Base-by-base conservation (phyloP, 2,113 vertebrate genomes). In the Sporophila hypoxantha region DNA sequence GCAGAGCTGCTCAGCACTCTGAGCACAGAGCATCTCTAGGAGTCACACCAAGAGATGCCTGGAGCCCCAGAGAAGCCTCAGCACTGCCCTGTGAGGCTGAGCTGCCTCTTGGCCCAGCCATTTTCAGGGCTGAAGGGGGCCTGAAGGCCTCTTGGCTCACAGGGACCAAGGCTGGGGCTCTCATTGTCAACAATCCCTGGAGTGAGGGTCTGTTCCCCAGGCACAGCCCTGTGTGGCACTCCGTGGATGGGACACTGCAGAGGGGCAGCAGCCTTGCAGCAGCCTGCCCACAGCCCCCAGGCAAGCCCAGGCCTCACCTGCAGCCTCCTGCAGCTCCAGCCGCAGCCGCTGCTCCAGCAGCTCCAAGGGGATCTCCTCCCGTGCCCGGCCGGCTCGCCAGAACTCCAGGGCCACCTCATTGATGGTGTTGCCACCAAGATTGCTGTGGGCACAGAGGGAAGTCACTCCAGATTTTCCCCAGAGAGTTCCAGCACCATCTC, bases 321-420 rank as follows among this genome's bases (percentile, higher is more conserved):
- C 93, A 49, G 97, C 95, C 19, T 97, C 95, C 76, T 96, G 94
- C 18, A 98, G 96, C 95, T 98, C 98, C 19, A 92, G 94, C 23
- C 91, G 95, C 36, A 99, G 96, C n/a, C 49, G 93, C 77, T 97
- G 97, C 75, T 98, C 98, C 91, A 99, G 79, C n/a, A 98, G 95
- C 37, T 98, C 98, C 98, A 98, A 88, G 2, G 97, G 97, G 13
- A 99, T 99, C 81, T 98, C 98, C 91, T 99, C 98, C 76, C 99
- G 96, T 6, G 97, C 95, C 89, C 96, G 93, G 36, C 99, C 98
- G 0, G 98, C 98, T 83, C 97, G 97, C 96, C 99, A 98, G 96
- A 98, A 98, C 46, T 97, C 97, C 91, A 99, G 91, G 7, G 98
- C 97, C 1, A 98, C 97, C 34, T 99, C 97, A 20, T 98, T 99